Base-by-base conservation (phyloP, 1,140 invertebrate species). In the Popillia japonica region DNA sequence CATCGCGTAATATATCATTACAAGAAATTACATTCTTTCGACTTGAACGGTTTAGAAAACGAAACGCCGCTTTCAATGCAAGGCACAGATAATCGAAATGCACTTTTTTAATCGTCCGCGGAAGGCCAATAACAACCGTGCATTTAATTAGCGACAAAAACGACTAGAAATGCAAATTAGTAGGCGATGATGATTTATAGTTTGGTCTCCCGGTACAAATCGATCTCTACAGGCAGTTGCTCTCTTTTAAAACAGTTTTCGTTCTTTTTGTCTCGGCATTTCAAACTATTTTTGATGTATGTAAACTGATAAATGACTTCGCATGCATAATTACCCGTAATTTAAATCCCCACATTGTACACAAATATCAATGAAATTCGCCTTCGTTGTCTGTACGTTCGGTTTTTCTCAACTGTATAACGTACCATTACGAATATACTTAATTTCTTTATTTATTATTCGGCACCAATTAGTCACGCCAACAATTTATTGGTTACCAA, bases 181-280 rank as follows among this genome's bases (percentile, higher is more conserved):
- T 55, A 55, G 48, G 48, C 48, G 48, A 55, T 55, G 48, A 55
- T 55, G 48, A 55, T 55, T 55, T 55, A 55, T 55, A 55, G 48
- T n/a, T 55, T 7, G 17, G 48, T 55, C 17, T 55, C 27, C 4
- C 48, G 17, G 14, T 17, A 17, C 14, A 55, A 55, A 55, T 55
- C 48, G 48, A 55, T 55, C 48, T 14, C 6, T 6, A 55, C 14
- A 4, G 27, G 27, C 27, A 34, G 27, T 34, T 34, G 27, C 27
- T 34, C 27, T 34, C 48, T 55, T 55, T 17, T 17, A 55, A 55
- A 55, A 17, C 1, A 14, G 48, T 55, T 55, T 55, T n/a, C 11
- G 14, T n/a, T 55, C 48, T 55, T 55, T 55, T 55, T 55, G 14
- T 55, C 27, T 34, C 27, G 48, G 48, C 48, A 55, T 17, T n/a